Base-by-base conservation (phyloP, 2,888 invertebrate species). In the Pseudococcus viburni region DNA sequence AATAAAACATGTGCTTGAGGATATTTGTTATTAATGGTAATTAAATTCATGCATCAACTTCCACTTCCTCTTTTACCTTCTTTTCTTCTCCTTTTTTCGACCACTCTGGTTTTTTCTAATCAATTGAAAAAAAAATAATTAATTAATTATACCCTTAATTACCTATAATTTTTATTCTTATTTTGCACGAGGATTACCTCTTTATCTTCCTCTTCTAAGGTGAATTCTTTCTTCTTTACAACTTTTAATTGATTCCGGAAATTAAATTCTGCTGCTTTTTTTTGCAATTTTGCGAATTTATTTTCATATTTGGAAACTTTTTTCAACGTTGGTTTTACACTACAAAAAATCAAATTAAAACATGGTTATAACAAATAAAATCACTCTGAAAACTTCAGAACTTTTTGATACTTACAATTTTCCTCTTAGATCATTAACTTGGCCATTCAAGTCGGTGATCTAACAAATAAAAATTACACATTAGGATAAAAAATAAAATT, bases 221-320 rank as follows among this genome's bases (percentile, higher is more conserved):
- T 98, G 94, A 98, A 99, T 93, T 99, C 99, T 95, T 99, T 99
- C 96, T 99, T 99, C 94, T 99, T 98, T 91, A 99, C 99, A 92
- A 98, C 97, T 94, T 99, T 99, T 92, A 99, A 95, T 94, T 99
- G 98, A 93, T 98, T 97, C 93, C 99, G 97, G 97, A 99, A 99
- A 95, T 98, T 98, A 94, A 97, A 97, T 93, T 98, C 97, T 91
- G 97, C 96, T 90, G 97, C 97, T 94, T 97, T 98, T 96, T 98
- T 97, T 93, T 98, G 98, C 91, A 98, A 95, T 94, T 98, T 98
- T 93, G 98, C 98, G 93, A 98, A 98, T 95, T 99, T 98, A 95
- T 98, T 98, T 93, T 98, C 98, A 93, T 98, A 98, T 94, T 99
- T 99, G 93, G 99, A 99, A 91, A 99, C 99, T 95, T 99, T 99